These are phyloP conservation scores for Uropsilus gracilis DNA, from an alignment of 2,113 vertebrate species.

Conservation along the genomic window DNA sequence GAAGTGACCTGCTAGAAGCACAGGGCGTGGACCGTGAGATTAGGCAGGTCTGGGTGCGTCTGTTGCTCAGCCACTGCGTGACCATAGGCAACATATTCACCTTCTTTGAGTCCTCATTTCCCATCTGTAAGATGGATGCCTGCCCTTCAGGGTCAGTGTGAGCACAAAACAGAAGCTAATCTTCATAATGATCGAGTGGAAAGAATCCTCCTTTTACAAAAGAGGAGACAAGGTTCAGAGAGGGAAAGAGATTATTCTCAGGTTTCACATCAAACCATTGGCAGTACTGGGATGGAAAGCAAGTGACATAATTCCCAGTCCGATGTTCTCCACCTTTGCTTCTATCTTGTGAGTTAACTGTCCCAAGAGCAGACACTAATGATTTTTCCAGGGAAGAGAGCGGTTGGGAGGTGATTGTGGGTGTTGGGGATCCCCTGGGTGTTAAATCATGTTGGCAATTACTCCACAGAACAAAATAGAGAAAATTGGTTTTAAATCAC, in stretches of 20 bases:
- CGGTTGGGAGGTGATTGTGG: not conserved
- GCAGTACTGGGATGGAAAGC: not conserved
- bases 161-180: too few relatives aligned
- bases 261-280: not conserved
- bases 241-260: not conserved
- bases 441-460: slow-evolving; percentile 45
- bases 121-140: not conserved
- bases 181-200: not conserved
- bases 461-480: slow-evolving; percentile 52
- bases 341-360: not conserved
- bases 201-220: not conserved
- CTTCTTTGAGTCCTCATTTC: not conserved
- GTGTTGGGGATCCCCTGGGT: not conserved
- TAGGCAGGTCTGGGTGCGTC: not conserved
- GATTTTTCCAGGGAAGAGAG: not conserved
- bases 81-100: not conserved
- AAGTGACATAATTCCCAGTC: not conserved
- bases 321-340: not conserved
- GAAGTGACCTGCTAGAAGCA: not conserved
- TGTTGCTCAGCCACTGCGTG: not conserved
- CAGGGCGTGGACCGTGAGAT: not conserved
- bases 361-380: not conserved
- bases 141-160: not conserved
- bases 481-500: slow-evolving; percentile 69
- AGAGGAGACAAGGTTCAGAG: not conserved